Evolutionary conservation across 2,113 vertebrate species (phyloP), one percentile per base, ranked within the genome.

Genomic region (Callaeas wilsoni): DNA sequence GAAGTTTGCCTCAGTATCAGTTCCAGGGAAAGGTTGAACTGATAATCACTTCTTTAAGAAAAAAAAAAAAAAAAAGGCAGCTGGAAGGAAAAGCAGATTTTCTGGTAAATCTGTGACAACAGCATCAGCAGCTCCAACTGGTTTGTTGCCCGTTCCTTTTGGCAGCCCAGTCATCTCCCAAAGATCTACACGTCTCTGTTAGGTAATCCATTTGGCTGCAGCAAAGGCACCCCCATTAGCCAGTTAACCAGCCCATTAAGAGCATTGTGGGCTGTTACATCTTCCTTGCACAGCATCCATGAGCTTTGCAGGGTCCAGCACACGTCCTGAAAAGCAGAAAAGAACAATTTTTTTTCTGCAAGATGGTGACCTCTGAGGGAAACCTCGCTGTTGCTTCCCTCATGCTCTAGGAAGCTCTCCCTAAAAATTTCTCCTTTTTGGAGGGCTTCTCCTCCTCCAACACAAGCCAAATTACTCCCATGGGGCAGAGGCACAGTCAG

Each of bases 21-120:
- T 94, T 96, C 42, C 71, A 75, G 69, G 79, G 56, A 88, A 96
- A 91, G 78, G 81, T 25, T 59, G 60, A 78, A 87, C 74, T 42
- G 56, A 78, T 84, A 93, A 84, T 52, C 7, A 6, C n/a, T 76
- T 75, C 59, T 76, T 70, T 22, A 56, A 4, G 3, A 16, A 21
- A 46, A 16, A 15, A 13, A 6, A 84, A 79, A 49, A 18, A 15
- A 9, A 83, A 67, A 17, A 73, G 56, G 27, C 35, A 75, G 27
- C 50, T 92, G 88, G 94, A 94, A 76, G 49, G 64, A 71, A 95
- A 96, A 95, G 96, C 69, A 93, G 90, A 76, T 71, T 93, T 94
- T 93, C 92, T 93, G 91, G 95, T 91, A 89, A 87, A 94, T 83
- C 87, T 50, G 59, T 94, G 92, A 86, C 89, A 94, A 84, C 88